phyloP scores from a whole-genome alignment of 2,888 invertebrate genomes.

The Mermis nigrescens region DNA sequence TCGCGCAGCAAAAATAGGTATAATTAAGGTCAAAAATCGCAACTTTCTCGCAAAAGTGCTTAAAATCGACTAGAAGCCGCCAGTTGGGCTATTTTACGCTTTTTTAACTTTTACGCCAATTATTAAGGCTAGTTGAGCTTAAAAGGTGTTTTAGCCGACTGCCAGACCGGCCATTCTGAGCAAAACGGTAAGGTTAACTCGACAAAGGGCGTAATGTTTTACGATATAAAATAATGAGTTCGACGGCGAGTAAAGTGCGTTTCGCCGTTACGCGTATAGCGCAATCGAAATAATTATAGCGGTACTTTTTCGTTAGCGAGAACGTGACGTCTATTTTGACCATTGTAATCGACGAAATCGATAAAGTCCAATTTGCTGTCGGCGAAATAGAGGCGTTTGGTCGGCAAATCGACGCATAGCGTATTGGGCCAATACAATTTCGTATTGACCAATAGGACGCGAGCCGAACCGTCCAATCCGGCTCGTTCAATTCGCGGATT shows the following conservation, averaged over 20 bases:
- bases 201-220: too few relatives aligned
- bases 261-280: neutral
- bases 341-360: conserved; percentile 90
- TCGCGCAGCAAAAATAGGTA: too few relatives aligned
- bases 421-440: conserved; percentile 98
- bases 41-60: neutral
- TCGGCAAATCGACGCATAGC: conserved; percentile 79
- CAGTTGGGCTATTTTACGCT: too few relatives aligned
- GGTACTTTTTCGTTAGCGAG: conserved; percentile 35
- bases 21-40: too few relatives aligned
- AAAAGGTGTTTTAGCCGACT: too few relatives aligned
- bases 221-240: too few relatives aligned
- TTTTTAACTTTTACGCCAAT: too few relatives aligned
- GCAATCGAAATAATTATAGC: neutral
- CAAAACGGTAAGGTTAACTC: too few relatives aligned
- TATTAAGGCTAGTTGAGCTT: too few relatives aligned
- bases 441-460: conserved; percentile 42
- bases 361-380: conserved; percentile 93
- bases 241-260: too few relatives aligned
- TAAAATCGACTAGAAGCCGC: neutral
- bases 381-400: conserved; percentile 79
- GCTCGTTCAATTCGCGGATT: conserved; percentile 83
- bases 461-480: conserved; percentile 79
- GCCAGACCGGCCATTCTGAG: too few relatives aligned
- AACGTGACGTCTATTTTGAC: conserved; percentile 66